Evolutionary conservation across 2,888 invertebrate species (phyloP), one percentile per base, ranked within the genome.

Genomic region (Lapara coniferarum): DNA sequence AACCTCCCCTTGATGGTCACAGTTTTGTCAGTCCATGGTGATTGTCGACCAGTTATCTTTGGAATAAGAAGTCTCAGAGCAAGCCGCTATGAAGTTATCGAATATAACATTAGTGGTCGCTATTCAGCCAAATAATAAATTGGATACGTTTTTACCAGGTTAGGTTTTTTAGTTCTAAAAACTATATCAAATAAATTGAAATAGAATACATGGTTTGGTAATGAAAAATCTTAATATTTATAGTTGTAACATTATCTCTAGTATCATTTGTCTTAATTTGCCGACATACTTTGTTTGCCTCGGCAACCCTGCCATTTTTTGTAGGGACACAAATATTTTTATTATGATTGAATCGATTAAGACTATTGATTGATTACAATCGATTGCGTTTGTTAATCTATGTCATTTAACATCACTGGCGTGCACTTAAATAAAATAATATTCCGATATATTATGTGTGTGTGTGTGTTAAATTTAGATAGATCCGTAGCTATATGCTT

Each of bases 311-410:
- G 59, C 10, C 59, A 59, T 59, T 63, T 63, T 63, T 63, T 63
- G 46, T 63, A 25, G 25, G 46, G 63, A 63, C 13, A 13, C 46
- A 63, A 63, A 13, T 19, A 63, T 63, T 63, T 63, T 63, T 63
- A 63, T 63, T 63, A 63, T 63, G 63, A 63, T 63, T 49, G 63
- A 63, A 16, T 63, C 63, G 63, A 63, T 63, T 63, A 63, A 49
- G 46, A 63, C 63, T 19, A 49, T 63, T 63, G 63, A 63, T 63
- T 63, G 63, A 63, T 63, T 49, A 49, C 63, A 63, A 63, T 63
- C 63, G 49, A 63, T 53, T 66, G 52, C 16, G 52, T 37, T 16
- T 14, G 52, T 52, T 30, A 52, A 66, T 66, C 1, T 52, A 66
- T 66, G 52, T 66, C 66, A 66, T 66, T 66, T 52, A 59, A 66